Conservation (phyloP, 2,888 invertebrate species). For the Tetragonula carbonaria region DNA sequence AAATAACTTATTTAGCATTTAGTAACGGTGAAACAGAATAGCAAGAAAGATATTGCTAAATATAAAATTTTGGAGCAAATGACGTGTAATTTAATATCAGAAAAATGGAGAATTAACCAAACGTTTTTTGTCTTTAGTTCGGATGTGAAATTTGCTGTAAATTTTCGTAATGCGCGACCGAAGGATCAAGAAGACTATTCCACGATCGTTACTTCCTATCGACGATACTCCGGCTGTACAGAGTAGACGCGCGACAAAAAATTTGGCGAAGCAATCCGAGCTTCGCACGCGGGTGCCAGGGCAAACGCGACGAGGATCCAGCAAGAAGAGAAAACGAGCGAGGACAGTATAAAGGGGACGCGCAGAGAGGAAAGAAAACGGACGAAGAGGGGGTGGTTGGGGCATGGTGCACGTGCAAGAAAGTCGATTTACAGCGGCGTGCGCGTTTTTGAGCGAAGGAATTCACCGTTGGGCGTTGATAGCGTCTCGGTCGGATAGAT, state of each 20-base stretch:
- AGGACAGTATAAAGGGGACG: not conserved
- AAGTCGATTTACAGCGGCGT: conserved; percentile 50
- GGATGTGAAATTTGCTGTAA: too few species aligned
- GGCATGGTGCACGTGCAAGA: conserved; percentile 24
- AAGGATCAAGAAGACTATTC: too few species aligned
- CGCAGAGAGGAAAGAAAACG: not conserved
- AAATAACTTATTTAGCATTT: too few species aligned
- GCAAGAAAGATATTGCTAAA: too few species aligned
- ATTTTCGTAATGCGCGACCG: too few species aligned
- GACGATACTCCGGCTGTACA: not conserved
- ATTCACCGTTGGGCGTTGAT: conserved; percentile 46
- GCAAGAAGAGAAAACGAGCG: not conserved
- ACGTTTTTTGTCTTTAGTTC: too few species aligned
- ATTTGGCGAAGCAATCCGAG: not conserved
- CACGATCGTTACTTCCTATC: not conserved
- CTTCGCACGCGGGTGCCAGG: not conserved
- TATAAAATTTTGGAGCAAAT: too few species aligned
- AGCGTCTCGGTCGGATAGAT: conserved; percentile 60
- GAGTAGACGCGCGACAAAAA: not conserved
- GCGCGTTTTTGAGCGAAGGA: conserved; percentile 39
- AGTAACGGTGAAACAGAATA: too few species aligned
- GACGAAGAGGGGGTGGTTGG: not conserved
- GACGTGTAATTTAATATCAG: too few species aligned
- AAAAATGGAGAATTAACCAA: too few species aligned
- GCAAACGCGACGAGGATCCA: too few species aligned